phyloP scores from a whole-genome alignment of 2,888 invertebrate species.

The Rotaria magnacalcarata region DNA sequence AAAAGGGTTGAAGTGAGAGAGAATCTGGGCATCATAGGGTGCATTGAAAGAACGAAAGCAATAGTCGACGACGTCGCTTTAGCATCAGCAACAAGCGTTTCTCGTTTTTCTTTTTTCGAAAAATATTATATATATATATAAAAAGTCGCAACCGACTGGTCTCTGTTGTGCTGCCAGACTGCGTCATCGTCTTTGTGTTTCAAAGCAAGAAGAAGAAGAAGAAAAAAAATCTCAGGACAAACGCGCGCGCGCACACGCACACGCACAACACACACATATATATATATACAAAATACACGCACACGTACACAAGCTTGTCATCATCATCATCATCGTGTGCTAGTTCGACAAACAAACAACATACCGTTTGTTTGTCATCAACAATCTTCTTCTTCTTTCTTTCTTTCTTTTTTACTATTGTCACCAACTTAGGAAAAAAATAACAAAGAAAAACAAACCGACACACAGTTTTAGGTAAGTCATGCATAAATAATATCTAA shows the following conservation, averaged over 20 bases:
- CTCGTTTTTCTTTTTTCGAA: constrained; percentile 31
- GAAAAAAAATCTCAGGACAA: constrained; percentile 16
- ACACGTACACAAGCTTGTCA: constrained; percentile 7
- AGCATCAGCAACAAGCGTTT: constrained; percentile 1
- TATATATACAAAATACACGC: neutral
- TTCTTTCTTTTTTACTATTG: neutral
- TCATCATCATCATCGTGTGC: constrained; percentile 5
- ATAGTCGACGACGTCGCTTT: constrained; percentile 1
- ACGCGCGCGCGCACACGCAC: neutral
- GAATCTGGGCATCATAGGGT: constrained; percentile 4
- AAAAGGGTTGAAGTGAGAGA: constrained; percentile 16
- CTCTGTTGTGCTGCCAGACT: constrained; percentile 26
- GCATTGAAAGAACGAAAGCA: constrained; percentile 14
- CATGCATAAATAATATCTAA: neutral
- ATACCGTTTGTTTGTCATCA: constrained; percentile 19
- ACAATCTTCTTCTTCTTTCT: neutral
- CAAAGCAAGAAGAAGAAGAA: constrained; percentile 15
- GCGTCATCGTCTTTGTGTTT: constrained; percentile 16
- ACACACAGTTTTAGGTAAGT: constrained; percentile 1
- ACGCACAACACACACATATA: neutral
- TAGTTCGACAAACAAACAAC: constrained; percentile 22
- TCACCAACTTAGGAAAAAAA: neutral
- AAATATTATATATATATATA: neutral
- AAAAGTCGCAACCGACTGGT: constrained; percentile 18
- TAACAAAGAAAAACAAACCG: neutral